Evolutionary conservation across 2,113 vertebrate genomes (phyloP).

Genomic region (Clarias macrocephalus): DNA sequence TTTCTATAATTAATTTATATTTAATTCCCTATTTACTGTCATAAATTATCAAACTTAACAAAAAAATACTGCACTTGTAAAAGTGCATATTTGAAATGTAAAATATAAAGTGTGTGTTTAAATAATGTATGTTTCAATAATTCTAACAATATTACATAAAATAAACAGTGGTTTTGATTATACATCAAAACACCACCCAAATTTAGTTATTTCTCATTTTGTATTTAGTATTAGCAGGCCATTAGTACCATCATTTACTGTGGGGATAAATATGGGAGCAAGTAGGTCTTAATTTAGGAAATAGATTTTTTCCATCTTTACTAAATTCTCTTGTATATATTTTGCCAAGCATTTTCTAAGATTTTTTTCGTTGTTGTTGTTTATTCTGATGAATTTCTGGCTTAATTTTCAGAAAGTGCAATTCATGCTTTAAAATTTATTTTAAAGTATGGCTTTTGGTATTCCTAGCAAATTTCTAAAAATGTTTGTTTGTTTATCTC

Average conservation of each 20-base stretch:
- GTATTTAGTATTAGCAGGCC: background rate
- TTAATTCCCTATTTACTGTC: background rate
- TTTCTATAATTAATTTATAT: background rate
- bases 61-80: background rate
- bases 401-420: background rate
- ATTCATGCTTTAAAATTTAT: background rate
- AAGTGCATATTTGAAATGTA: background rate
- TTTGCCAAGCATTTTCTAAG: background rate
- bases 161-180: background rate
- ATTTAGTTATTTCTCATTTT: background rate
- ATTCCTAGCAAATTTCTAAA: background rate
- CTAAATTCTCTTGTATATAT: background rate
- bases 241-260: background rate
- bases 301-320: background rate
- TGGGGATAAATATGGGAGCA: background rate
- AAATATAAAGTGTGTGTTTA: background rate
- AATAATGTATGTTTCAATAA: background rate
- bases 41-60: background rate
- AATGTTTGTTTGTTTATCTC: background rate
- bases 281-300: background rate
- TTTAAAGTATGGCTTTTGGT: background rate
- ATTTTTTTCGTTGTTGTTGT: background rate
- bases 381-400: background rate
- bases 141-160: background rate
- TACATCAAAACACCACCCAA: background rate